Percentiles rank a stretch among this genome's conserved stretches.
These are phyloP conservation scores for Microtus richardsoni DNA, from an alignment of 2,113 vertebrate species.

Conservation along the genomic window DNA sequence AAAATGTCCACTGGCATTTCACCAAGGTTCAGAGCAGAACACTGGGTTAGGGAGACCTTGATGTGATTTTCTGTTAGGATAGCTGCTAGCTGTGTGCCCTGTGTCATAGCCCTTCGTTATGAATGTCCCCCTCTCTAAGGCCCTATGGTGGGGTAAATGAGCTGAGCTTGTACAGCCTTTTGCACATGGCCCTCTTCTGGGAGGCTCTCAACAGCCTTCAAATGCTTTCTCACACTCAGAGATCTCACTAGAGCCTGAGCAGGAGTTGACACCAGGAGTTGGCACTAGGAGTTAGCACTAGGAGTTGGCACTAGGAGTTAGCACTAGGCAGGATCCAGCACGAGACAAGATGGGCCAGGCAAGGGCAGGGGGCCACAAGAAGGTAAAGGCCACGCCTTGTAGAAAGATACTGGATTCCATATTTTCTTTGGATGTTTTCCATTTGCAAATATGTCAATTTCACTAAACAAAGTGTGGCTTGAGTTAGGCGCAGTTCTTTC, in stretches of 20 bases:
- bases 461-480: conserved; percentile 29
- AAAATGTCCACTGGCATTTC: background rate
- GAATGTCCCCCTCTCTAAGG: background rate
- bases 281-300: accelerated
- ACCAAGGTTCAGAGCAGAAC: background rate
- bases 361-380: background rate
- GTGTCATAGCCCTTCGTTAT: background rate
- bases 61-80: background rate
- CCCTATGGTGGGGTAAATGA: background rate
- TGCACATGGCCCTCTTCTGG: background rate
- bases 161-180: background rate
- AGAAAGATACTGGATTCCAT: conserved; percentile 25
- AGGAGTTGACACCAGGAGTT: accelerated
- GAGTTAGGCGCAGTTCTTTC: conserved; percentile 51
- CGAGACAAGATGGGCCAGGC: background rate
- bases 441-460: conserved; percentile 29
- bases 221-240: conserved; percentile 27
- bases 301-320: too few relatives aligned
- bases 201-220: conserved; percentile 23
- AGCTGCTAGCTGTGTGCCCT: background rate
- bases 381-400: conserved; percentile 25
- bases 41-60: background rate
- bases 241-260: background rate
- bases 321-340: background rate
- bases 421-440: conserved; percentile 66